A percentile compares a stretch with the other conserved stretches of the same genome.
These are phyloP conservation scores for Phainopepla nitens DNA, from an alignment of 2,113 vertebrate genomes.

Conservation along the genomic window DNA sequence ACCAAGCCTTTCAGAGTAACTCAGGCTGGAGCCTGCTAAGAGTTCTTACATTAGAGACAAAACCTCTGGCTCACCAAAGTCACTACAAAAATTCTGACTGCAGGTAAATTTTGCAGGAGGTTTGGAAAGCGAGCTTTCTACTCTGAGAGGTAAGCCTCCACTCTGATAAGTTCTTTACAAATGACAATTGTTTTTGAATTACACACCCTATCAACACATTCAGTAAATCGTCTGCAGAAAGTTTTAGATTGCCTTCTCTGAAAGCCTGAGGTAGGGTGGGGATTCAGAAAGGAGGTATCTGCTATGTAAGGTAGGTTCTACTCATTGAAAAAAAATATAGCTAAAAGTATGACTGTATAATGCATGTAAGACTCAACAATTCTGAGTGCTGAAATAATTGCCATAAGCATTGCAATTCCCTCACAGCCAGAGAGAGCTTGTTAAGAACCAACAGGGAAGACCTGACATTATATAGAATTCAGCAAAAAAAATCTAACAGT, in stretches of 20 bases:
- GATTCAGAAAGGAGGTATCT: not conserved
- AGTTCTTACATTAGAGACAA: not conserved
- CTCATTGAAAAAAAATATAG: not conserved
- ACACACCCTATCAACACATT: not conserved
- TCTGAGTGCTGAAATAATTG: not conserved
- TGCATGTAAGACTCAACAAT: not conserved
- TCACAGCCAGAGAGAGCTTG: not conserved
- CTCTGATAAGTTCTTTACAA: not conserved
- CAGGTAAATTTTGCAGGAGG: not conserved
- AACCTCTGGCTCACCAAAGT: not conserved
- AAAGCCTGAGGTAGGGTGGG: not conserved
- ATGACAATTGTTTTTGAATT: not conserved
- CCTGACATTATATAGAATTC: not conserved
- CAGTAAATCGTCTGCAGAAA: not conserved
- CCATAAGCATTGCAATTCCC: not conserved
- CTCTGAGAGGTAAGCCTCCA: accelerated
- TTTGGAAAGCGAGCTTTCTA: not conserved
- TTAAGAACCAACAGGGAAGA: not conserved
- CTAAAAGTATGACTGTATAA: not conserved
- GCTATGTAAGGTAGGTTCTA: not conserved
- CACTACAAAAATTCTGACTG: not conserved
- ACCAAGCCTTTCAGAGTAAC: not conserved
- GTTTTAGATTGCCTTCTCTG: not conserved
- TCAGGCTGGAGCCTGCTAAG: not conserved
- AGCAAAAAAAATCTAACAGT: not conserved